These are phyloP conservation scores for Mactra quadrangularis DNA, from an alignment of 1,140 invertebrate species.

Conservation along the genomic window DNA sequence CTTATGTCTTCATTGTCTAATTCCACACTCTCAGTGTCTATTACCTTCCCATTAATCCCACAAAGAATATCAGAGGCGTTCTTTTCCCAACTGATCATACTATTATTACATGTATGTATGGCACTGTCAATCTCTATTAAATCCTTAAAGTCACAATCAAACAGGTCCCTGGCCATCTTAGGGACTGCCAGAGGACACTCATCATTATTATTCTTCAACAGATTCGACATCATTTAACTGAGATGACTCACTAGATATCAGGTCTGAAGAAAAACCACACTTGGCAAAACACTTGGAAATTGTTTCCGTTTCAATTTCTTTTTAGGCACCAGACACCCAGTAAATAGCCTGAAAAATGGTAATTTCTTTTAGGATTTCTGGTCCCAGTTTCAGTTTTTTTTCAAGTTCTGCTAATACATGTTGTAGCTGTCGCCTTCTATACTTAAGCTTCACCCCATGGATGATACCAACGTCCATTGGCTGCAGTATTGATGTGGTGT, in stretches of 20 bases:
- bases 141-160: slow-evolving; percentile 3
- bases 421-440: background rate
- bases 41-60: background rate
- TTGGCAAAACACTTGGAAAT: slow-evolving; percentile 31
- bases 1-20: background rate
- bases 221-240: background rate
- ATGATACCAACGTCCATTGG: slow-evolving; percentile 69
- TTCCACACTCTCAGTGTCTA: background rate
- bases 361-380: slow-evolving; percentile 1
- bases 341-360: slow-evolving; percentile 19
- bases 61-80: background rate
- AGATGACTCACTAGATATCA: background rate
- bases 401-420: background rate
- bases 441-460: slow-evolving; percentile 57
- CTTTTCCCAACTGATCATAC: background rate
- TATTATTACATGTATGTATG: background rate
- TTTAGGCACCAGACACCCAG: slow-evolving; percentile 1
- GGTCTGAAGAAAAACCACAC: background rate
- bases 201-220: background rate
- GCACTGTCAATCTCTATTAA: background rate
- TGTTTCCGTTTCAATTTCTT: slow-evolving; percentile 5
- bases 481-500: slow-evolving; percentile 65
- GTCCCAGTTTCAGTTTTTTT: background rate
- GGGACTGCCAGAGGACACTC: background rate
- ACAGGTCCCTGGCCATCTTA: background rate